phyloP scores from a whole-genome alignment of 2,888 invertebrate genomes.

The Oxytorus armatus region DNA sequence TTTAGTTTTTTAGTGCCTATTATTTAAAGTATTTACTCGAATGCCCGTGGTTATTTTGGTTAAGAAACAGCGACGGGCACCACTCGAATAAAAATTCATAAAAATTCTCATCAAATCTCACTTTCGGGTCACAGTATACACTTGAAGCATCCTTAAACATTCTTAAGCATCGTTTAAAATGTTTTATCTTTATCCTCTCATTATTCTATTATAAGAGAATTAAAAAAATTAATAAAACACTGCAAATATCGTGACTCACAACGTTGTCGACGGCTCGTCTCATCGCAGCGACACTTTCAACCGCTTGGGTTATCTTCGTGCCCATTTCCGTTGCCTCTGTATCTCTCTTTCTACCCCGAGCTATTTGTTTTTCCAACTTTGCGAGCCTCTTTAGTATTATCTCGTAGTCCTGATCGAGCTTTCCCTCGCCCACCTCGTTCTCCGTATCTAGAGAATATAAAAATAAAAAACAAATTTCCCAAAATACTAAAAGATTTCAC shows the following conservation, averaged over 20 bases:
- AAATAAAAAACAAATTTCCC: constrained; percentile 14
- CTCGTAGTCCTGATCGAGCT: constrained; percentile 79
- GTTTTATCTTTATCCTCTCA: no score
- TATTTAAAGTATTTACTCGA: no score
- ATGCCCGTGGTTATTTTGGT: no score
- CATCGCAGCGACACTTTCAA: constrained; percentile 80
- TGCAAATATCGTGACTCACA: constrained; percentile 71
- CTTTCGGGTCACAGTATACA: no score
- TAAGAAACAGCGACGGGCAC: no score
- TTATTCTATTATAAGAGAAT: background rate
- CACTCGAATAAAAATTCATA: no score
- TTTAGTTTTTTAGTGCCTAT: no score
- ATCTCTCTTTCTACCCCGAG: constrained; percentile 78
- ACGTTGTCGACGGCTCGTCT: constrained; percentile 79
- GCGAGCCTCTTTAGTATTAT: constrained; percentile 80
- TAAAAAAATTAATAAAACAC: background rate
- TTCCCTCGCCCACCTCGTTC: constrained; percentile 80
- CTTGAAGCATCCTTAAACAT: no score
- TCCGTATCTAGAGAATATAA: constrained; percentile 77
- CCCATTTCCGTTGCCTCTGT: constrained; percentile 78
- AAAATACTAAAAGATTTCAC: no score
- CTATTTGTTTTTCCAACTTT: constrained; percentile 82
- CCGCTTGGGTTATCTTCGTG: constrained; percentile 77
- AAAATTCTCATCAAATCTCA: no score
- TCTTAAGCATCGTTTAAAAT: no score